Base-by-base conservation (phyloP, 2,797 vertebrate species). In the Hippoglossus hippoglossus region DNA sequence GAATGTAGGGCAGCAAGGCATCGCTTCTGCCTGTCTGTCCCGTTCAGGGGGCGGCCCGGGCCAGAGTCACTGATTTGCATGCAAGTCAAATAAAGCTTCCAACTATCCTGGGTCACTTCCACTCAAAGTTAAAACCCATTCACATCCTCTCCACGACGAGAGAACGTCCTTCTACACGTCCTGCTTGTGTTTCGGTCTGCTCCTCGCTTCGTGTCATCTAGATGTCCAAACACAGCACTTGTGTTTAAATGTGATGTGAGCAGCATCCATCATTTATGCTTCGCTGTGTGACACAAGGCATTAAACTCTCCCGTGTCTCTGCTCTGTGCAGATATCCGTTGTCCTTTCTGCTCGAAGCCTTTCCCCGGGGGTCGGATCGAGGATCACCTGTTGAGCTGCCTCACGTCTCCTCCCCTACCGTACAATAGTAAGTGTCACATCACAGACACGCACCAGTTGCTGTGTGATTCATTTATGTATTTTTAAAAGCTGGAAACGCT, bases 301-400 rank as follows among this genome's bases (percentile, higher is more conserved):
- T 73, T 83, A 79, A 86, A 73, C 67, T 54, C 55, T 68, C 56
- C 54, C 65, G 68, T 81, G 67, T 73, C 44, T 73, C 64, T 51
- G 41, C 63, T 58, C 49, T 44, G 15, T 31, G 44, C 83, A 95
- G 94, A 92, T 88, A 93, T 95, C 72, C 94, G 93, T 74, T 95
- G 95, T 82, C 94, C 94, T 8, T 95, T 95, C 87, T 95, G 95
- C 90, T 92, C 93, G 5, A 95, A 94, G 87, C 90, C 91, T 50
- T 95, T 95, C 81, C 94, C 95, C 0, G 94, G 93, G 51, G 93
- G 94, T 51, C 86, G 93, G 49, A 94, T 95, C 9, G 94, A 95
- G 85, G 94, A 95, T 79, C 95, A 95, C 87, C 90, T 95, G 77
- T 84, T 95, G 85, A 95, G 93, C 86, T 95, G 95, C 85, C 93